Conservation (phyloP, 2,797 vertebrate species). For the Balearica regulorum region DNA sequence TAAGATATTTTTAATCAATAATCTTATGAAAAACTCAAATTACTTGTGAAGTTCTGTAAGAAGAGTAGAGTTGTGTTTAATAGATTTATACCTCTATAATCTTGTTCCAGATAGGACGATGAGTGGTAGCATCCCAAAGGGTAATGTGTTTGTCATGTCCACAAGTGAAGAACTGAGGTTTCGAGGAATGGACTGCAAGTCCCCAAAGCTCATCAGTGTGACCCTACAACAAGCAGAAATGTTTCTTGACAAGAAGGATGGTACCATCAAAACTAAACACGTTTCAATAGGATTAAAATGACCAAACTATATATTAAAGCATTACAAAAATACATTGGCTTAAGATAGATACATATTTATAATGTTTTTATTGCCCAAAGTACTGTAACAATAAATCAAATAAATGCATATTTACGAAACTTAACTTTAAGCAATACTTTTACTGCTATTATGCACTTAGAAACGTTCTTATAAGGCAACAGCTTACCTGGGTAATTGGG, state of each 20-base stretch:
- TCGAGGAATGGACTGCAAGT: slow-evolving; percentile 87
- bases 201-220: slow-evolving; percentile 98
- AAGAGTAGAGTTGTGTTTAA: background rate
- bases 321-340: background rate
- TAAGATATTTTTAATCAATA: background rate
- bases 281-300: background rate
- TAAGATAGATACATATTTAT: background rate
- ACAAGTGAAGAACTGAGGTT: slow-evolving; percentile 91
- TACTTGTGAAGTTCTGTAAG: background rate
- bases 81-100: slow-evolving; percentile 83
- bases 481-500: slow-evolving; percentile 90
- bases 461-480: background rate
- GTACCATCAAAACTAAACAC: background rate
- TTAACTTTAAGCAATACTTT: background rate
- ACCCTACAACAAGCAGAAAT: slow-evolving; percentile 76
- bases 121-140: slow-evolving; percentile 89
- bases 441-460: background rate
- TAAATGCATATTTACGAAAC: background rate
- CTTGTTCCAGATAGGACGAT: slow-evolving; percentile 92
- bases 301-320: background rate
- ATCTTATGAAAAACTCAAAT: background rate
- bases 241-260: background rate
- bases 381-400: background rate
- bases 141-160: slow-evolving; percentile 92
- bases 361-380: background rate